A percentile compares a stretch with the other conserved stretches of the same genome.
These are phyloP conservation scores for Diaphora mendica DNA, from an alignment of 2,888 invertebrate genomes.

Conservation along the genomic window DNA sequence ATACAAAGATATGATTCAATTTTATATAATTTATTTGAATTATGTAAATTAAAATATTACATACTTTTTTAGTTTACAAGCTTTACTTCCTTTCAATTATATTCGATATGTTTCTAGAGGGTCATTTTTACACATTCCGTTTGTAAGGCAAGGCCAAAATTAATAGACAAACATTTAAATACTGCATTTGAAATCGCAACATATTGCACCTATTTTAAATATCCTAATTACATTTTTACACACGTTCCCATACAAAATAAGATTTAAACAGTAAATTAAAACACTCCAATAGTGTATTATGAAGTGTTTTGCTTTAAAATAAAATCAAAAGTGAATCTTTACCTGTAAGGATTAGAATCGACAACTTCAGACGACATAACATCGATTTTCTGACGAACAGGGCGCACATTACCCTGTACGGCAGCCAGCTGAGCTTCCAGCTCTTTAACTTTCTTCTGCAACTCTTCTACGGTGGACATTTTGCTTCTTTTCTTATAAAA, in stretches of 20 bases:
- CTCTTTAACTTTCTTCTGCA: conserved; percentile 87
- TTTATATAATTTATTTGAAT: background rate
- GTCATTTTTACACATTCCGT: background rate
- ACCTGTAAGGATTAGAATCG: conserved; percentile 99
- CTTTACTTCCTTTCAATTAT: background rate
- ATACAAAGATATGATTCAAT: background rate
- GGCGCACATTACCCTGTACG: conserved; percentile 72
- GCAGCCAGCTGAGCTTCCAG: conserved; percentile 88
- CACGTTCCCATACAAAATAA: background rate
- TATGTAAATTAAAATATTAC: background rate
- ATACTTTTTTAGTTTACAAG: background rate
- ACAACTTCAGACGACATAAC: conserved; percentile 98
- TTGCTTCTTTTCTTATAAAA: conserved; percentile 56
- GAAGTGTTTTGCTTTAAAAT: background rate
- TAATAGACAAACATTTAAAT: background rate
- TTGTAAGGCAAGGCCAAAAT: background rate
- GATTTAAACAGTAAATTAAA: background rate
- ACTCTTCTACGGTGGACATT: conserved; percentile 88
- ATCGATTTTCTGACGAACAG: conserved; percentile 91
- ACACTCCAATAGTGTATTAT: background rate
- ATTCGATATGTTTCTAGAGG: background rate
- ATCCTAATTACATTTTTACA: background rate
- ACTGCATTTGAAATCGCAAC: conserved; percentile 14
- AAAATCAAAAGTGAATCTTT: conserved; percentile 44
- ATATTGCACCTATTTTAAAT: conserved; percentile 28